These are phyloP conservation scores for Caenorhabditis parvicauda DNA, from an alignment of 2,888 invertebrate genomes.

Conservation along the genomic window DNA sequence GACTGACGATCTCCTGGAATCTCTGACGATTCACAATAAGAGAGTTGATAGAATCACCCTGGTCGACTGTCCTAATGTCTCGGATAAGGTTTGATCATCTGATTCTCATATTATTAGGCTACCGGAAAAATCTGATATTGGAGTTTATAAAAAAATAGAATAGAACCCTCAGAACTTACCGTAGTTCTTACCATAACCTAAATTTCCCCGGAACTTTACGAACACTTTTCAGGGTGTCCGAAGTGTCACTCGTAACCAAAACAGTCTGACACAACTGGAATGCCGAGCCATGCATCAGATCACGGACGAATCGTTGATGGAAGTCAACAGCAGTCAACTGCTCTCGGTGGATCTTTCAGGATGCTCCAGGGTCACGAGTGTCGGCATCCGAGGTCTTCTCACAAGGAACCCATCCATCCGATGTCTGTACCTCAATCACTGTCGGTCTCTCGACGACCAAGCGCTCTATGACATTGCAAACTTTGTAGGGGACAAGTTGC, in stretches of 20 bases:
- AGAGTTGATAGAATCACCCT: constrained; percentile 49
- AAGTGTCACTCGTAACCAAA: constrained; percentile 45
- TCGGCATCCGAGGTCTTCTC: constrained; percentile 48
- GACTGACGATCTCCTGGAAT: constrained; percentile 39
- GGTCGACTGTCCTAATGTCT: constrained; percentile 56
- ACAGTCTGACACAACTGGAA: constrained; percentile 40
- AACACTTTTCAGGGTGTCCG: constrained; percentile 38
- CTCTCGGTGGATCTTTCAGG: constrained; percentile 57
- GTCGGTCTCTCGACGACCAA: constrained; percentile 55
- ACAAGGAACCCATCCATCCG: constrained; percentile 49
- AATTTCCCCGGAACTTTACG: not conserved
- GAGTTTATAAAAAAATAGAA: not conserved
- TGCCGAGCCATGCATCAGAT: constrained; percentile 46
- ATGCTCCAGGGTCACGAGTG: constrained; percentile 50
- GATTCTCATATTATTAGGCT: not conserved
- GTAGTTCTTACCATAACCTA: not conserved
- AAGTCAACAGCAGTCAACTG: constrained; percentile 44
- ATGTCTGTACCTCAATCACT: constrained; percentile 56
- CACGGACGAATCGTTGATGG: constrained; percentile 46
- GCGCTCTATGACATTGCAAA: constrained; percentile 59
- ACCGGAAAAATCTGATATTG: not conserved
- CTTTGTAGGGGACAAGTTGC: constrained; percentile 49
- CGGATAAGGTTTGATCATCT: constrained; percentile 34
- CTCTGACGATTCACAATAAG: constrained; percentile 43
- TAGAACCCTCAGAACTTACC: not conserved